phyloP scores from a whole-genome alignment of 2,797 vertebrate species.

The Sardinella longiceps region DNA sequence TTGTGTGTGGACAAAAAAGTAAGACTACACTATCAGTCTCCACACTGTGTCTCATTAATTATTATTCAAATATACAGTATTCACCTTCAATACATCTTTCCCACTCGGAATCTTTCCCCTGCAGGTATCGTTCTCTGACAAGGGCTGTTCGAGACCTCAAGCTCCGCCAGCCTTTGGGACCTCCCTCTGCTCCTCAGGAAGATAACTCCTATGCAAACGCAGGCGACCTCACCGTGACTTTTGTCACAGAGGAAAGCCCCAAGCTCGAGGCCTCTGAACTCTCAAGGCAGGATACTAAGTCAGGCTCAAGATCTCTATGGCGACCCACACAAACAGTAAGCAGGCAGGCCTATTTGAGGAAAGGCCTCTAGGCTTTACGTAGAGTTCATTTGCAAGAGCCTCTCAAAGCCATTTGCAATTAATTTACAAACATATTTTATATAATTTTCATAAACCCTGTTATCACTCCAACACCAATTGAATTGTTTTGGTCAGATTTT shows the following conservation, averaged over 20 bases:
- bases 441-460: too few relatives aligned
- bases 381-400: too few relatives aligned
- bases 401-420: too few relatives aligned
- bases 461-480: too few relatives aligned
- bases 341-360: neutral
- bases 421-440: too few relatives aligned
- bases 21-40: conserved; percentile 26
- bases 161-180: neutral
- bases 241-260: neutral
- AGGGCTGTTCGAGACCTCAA: neutral
- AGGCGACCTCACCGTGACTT: neutral
- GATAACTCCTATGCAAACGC: neutral
- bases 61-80: neutral
- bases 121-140: neutral
- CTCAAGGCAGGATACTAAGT: conserved; percentile 20
- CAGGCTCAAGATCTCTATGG: conserved; percentile 30
- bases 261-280: neutral
- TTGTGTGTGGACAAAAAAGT: conserved; percentile 43
- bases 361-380: neutral
- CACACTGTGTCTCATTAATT: neutral
- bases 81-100: neutral
- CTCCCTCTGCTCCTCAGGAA: neutral
- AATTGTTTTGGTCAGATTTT: too few relatives aligned
- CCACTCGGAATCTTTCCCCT: neutral
- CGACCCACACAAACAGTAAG: conserved; percentile 36